Evolutionary conservation across 2,797 vertebrate genomes (phyloP), one percentile per base, ranked within the genome.

Genomic region (Triplophysa yarkandensis): DNA sequence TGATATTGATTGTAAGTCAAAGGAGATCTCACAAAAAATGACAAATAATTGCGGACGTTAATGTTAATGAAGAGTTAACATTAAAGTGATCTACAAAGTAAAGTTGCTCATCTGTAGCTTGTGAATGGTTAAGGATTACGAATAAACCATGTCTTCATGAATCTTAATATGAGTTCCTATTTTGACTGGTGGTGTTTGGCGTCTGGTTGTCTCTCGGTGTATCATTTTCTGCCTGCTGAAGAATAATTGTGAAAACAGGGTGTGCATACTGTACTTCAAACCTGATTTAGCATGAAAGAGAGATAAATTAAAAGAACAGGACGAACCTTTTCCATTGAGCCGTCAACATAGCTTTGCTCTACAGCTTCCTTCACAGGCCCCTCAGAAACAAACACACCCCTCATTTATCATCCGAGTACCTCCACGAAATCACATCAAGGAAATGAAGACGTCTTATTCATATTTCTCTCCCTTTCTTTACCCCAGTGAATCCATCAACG

Each of bases 381-480:
- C 13, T 39, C 44, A 55, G 36, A 52, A 60, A 39, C 9, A 32
- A 65, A 57, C 58, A 11, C 60, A 71, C 32, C 10, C 70, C 25
- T 71, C 19, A 57, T 25, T 54, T 48, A 66, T 19, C 41, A 39
- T 63, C 25, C 21, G 16, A 54, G 62, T 43, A 34, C 21, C 32
- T 50, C 21, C n/a, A 19, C 25, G 64, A 27, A 64, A 52, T 36
- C 23, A 52, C 50, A 13, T 23, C 28, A 39, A n/a, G 17, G 44
- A 41, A 72, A 72, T 28, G 10, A 72, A 72, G 70, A 43, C 34
- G 23, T 21, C 80, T 82, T 78, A 19, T 75, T 57, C 19, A 57
- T 77, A 19, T 67, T 10, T 27, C 19, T 48, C 57, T 62, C 17
- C 72, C n/a, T n/a, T n/a, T 76, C 50, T 75, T 43, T 36, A 57